These are phyloP conservation scores for Lasioglossum villosulum DNA, from an alignment of 2,888 invertebrate genomes.

Conservation along the genomic window DNA sequence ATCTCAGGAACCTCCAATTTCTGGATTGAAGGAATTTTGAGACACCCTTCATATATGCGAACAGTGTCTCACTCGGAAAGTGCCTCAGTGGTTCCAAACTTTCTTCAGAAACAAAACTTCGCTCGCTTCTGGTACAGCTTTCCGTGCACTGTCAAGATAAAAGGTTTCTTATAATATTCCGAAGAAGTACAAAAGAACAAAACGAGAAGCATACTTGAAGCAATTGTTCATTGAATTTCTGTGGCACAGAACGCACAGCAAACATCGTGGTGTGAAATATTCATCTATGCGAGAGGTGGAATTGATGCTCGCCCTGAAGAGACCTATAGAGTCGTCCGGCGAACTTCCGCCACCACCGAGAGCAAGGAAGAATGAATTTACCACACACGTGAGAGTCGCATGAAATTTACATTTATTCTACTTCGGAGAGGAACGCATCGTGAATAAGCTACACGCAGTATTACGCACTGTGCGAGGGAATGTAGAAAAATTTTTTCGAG, in stretches of 20 bases:
- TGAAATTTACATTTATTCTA: background rate
- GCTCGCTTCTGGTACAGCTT: background rate
- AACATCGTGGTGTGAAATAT: background rate
- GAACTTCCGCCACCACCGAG: background rate
- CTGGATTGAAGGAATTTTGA: too few relatives aligned
- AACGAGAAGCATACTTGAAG: background rate
- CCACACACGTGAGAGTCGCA: background rate
- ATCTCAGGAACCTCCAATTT: too few relatives aligned
- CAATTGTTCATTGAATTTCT: background rate
- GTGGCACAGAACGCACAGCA: constrained; percentile 1
- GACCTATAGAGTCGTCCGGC: constrained; percentile 9
- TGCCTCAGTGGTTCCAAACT: background rate
- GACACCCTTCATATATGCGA: too few relatives aligned
- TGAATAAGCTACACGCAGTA: background rate
- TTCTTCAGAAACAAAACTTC: background rate
- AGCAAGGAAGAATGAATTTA: background rate
- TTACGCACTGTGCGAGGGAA: background rate
- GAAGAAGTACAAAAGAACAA: background rate
- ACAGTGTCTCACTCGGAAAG: background rate
- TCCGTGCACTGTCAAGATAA: background rate
- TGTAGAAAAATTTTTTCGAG: too few relatives aligned
- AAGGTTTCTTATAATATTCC: background rate
- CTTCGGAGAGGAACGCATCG: background rate
- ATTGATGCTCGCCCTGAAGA: background rate
- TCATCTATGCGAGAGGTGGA: background rate